Evolutionary conservation across 2,113 vertebrate species (phyloP), one percentile per base, ranked within the genome.

Genomic region (Poecilia latipinna): DNA sequence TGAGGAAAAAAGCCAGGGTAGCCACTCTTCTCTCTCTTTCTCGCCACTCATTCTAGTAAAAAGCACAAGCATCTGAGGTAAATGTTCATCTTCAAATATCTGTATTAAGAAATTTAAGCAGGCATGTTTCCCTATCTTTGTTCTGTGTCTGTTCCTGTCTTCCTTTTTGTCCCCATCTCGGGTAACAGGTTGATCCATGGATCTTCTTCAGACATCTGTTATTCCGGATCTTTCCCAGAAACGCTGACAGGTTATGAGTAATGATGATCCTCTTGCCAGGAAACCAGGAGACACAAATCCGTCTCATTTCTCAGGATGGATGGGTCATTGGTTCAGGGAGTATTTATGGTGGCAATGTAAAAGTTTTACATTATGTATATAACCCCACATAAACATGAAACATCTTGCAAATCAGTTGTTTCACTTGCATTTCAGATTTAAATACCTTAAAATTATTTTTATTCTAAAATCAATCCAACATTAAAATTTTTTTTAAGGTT

Each of bases 251-350:
- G 65, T 73, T 15, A 48, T 86, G 90, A 92, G 75, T 82, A 82
- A 92, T 91, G 85, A 85, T 80, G 81, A 83, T 83, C 78, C 79
- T 80, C 79, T 29, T 69, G 79, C 89, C 91, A 91, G 92, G 92
- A 93, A 92, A 76, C 86, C 73, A 44, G 80, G 61, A 84, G 82
- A 89, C 75, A 61, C 75, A 85, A 76, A 80, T 75, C 81, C 81
- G 84, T 86, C 86, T 84, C 80, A 84, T 85, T 42, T 85, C 64
- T 87, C n/a, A 69, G 71, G 85, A 90, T 61, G 39, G 82, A 89
- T 88, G 65, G 29, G 76, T 51, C 15, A 11, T 3, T 28, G 67
- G 57, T 60, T 70, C 73, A 76, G 78, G 35, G 70, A 77, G 57
- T 51, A 32, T 10, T 75, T 70, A 71, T 42, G 48, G 51, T 10